Base-by-base conservation (phyloP, 2,888 invertebrate species). In the Pseudoips prasinana region DNA sequence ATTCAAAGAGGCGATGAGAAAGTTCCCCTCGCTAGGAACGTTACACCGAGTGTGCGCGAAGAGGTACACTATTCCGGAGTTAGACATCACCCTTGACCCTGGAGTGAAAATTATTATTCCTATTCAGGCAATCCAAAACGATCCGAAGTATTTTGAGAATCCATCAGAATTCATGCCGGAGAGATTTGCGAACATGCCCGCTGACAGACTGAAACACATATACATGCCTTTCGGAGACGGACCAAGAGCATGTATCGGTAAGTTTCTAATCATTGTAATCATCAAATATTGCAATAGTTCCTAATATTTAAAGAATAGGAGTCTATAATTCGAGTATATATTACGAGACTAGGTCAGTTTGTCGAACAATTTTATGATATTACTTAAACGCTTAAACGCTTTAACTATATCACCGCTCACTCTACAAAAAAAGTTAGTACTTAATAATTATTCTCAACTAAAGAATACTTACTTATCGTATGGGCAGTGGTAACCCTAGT, bases 141-240 rank as follows among this genome's bases (percentile, higher is more conserved):
- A 83, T 28, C 64, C 67, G 26, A 54, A 73, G 23, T 79, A 82
- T 43, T 83, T 73, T 19, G 61, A 73, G 0, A 63, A 73, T 22
- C 77, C 82, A 0, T 29, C 50, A 1, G 53, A 73, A 30, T 82
- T 74, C 25, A 34, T 42, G 0, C 80, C 78, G 0, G 71, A 72
- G 5, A 60, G 82, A 34, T 81, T 82, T 35, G 37, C 39, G 1
- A 46, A 58, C 0, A 41, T 57, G 1, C 49, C 51, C 10, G 24
- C 31, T 1, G 49, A 45, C 1, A 43, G 48, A 4, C 48, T 58
- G 5, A 71, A 64, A 19, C 74, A 58, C 34, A 39, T 64, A 0
- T 82, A 73, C 29, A 10, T 81, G 29, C 80, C 82, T 0, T 81
- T 81, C 37, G 82, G 82, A 10, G 64, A 63, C 27, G 82, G 82